Evolutionary conservation across 2,113 vertebrate genomes (phyloP).

Genomic region (Hippoglossus stenolepis): DNA sequence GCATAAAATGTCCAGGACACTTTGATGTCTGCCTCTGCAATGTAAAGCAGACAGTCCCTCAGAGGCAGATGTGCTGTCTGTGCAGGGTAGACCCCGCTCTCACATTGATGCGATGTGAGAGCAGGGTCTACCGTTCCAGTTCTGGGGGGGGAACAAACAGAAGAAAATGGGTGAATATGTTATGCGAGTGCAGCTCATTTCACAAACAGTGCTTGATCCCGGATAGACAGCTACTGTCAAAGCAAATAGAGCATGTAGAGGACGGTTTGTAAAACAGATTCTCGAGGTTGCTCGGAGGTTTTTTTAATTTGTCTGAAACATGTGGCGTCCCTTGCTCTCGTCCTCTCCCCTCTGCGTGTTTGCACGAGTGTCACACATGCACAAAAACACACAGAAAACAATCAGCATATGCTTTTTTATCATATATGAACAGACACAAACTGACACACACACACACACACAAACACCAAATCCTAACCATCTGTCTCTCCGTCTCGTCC

Average conservation of each 20-base stretch:
- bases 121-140: not conserved
- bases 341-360: not conserved
- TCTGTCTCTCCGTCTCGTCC: constrained; percentile 23
- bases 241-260: constrained; percentile 50
- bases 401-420: constrained; percentile 21
- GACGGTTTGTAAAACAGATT: constrained; percentile 35
- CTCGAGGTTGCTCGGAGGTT: constrained; percentile 44
- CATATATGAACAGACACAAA: constrained; percentile 35
- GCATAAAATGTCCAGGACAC: not conserved
- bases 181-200: constrained; percentile 24
- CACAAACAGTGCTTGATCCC: constrained; percentile 42
- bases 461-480: constrained; percentile 10
- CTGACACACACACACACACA: constrained; percentile 4
- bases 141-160: constrained; percentile 24
- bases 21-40: constrained; percentile 6
- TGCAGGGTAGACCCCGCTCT: not conserved
- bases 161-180: constrained; percentile 28
- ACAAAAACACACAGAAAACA: not conserved
- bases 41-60: constrained; percentile 17
- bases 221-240: constrained; percentile 40
- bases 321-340: constrained; percentile 17
- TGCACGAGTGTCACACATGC: not conserved
- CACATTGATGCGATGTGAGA: constrained; percentile 27
- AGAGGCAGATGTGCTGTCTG: constrained; percentile 19
- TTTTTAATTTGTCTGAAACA: constrained; percentile 52